Percentiles rank a stretch among this genome's conserved stretches.
These are phyloP conservation scores for Archips crataeganus DNA, from an alignment of 2,888 invertebrate genomes.

Conservation along the genomic window DNA sequence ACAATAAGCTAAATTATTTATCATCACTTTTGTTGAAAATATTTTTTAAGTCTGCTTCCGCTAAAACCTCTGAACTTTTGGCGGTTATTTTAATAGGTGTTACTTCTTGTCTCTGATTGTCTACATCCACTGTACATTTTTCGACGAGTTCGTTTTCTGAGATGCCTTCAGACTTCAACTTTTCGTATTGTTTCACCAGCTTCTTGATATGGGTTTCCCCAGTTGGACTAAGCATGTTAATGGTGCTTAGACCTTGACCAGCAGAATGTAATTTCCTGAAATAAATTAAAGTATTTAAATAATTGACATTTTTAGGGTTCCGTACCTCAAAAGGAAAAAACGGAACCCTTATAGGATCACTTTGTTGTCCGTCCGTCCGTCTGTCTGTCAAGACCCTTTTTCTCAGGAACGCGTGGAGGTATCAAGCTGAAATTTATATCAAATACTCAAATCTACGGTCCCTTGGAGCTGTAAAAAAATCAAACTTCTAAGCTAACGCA, in stretches of 20 bases:
- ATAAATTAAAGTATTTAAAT: constrained; percentile 28
- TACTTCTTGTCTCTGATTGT: constrained; percentile 59
- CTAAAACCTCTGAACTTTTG: constrained; percentile 64
- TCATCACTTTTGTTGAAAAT: constrained; percentile 66
- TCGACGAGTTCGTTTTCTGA: constrained; percentile 82
- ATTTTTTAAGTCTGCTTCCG: constrained; percentile 65
- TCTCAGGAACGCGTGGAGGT: no score
- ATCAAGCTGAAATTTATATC: no score
- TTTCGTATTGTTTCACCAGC: constrained; percentile 87
- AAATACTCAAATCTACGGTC: no score
- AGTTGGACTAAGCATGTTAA: constrained; percentile 83
- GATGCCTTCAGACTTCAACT: constrained; percentile 83
- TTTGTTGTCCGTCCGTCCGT: no score
- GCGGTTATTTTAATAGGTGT: constrained; percentile 47
- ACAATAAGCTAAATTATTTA: constrained; percentile 30
- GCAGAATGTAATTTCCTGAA: constrained; percentile 89
- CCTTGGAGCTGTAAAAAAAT: no score
- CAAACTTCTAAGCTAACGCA: no score
- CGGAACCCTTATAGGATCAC: no score
- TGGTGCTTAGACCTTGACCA: constrained; percentile 82
- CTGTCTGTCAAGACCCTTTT: no score
- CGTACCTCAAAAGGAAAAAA: no score
- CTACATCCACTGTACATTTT: constrained; percentile 62
- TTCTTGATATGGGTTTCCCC: constrained; percentile 85
- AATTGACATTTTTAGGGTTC: no score